A percentile compares a stretch with the other conserved stretches of the same genome.
Conservation (phyloP, 1,140 invertebrate genomes). For the Achatina immaculata region DNA sequence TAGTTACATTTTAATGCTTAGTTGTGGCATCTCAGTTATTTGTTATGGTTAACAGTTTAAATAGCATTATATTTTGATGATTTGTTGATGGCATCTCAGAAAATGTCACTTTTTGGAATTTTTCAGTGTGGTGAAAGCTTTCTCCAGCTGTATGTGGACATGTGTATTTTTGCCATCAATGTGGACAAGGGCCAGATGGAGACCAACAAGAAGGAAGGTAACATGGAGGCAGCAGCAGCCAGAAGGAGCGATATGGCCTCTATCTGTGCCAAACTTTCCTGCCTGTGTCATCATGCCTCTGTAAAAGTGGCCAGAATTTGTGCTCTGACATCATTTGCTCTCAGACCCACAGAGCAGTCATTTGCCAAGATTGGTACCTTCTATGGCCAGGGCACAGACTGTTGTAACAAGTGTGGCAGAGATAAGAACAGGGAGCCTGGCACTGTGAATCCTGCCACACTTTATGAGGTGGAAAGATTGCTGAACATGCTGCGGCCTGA, state of each 20-base stretch:
- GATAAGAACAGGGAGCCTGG: constrained; percentile 36
- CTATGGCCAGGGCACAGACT: constrained; percentile 37
- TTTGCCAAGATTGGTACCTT: constrained; percentile 43
- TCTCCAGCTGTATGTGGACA: constrained; percentile 57
- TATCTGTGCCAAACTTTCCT: constrained; percentile 54
- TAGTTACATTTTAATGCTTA: no score
- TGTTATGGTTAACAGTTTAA: no score
- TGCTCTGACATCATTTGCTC: constrained; percentile 56
- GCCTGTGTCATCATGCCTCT: constrained; percentile 49
- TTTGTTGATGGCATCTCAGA: no score
- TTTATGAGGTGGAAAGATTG: constrained; percentile 61
- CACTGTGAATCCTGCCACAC: constrained; percentile 55
- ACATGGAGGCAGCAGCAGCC: constrained; percentile 48
- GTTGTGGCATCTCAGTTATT: no score
- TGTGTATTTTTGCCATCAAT: constrained; percentile 62
- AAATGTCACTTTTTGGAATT: no score
- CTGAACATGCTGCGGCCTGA: constrained; percentile 55
- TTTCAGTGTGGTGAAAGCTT: constrained; percentile 59
- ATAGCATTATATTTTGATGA: no score
- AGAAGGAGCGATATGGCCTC: constrained; percentile 52
- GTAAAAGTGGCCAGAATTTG: constrained; percentile 50
- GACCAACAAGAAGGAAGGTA: constrained; percentile 49
- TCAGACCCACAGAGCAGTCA: constrained; percentile 50
- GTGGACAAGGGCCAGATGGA: constrained; percentile 59
- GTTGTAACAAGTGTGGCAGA: constrained; percentile 49